Conservation (phyloP, 2,888 invertebrate species). For the Eulithis testata region DNA sequence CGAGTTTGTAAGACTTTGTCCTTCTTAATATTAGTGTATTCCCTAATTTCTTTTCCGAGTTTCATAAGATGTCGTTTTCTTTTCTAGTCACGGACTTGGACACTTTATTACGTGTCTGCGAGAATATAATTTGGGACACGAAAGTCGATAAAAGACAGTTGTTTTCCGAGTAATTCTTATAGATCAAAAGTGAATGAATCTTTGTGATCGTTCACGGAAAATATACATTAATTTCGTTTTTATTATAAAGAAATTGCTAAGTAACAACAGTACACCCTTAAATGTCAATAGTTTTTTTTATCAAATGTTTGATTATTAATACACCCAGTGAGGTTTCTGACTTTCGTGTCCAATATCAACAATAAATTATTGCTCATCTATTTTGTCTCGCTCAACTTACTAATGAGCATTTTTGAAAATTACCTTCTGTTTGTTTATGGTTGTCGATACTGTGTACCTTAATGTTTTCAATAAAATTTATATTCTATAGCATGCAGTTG, state of each 20-base stretch:
- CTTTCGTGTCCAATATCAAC: slow-evolving; percentile 22
- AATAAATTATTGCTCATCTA: slow-evolving; percentile 30
- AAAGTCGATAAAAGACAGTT: slow-evolving; percentile 40
- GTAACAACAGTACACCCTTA: no score
- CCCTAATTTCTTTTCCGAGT: slow-evolving; percentile 63
- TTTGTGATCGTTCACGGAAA: neutral
- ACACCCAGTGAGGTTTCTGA: slow-evolving; percentile 2
- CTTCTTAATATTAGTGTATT: slow-evolving; percentile 57
- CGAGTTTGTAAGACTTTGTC: slow-evolving; percentile 53
- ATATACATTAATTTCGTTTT: slow-evolving; percentile 5
- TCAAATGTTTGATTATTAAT: neutral
- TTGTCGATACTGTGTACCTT: slow-evolving; percentile 64
- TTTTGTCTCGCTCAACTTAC: slow-evolving; percentile 26
- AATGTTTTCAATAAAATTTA: slow-evolving; percentile 61
- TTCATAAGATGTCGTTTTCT: slow-evolving; percentile 54
- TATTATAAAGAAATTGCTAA: neutral
- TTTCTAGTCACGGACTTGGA: slow-evolving; percentile 73
- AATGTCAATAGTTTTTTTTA: neutral
- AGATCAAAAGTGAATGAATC: slow-evolving; percentile 13
- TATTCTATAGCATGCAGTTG: slow-evolving; percentile 61
- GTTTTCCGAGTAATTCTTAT: slow-evolving; percentile 28
- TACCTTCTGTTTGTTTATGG: slow-evolving; percentile 68
- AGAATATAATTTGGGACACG: slow-evolving; percentile 49
- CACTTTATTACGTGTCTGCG: slow-evolving; percentile 56
- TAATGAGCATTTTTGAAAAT: slow-evolving; percentile 46